Conservation (phyloP, 2,888 invertebrate genomes). For the Heliconius aoede region DNA sequence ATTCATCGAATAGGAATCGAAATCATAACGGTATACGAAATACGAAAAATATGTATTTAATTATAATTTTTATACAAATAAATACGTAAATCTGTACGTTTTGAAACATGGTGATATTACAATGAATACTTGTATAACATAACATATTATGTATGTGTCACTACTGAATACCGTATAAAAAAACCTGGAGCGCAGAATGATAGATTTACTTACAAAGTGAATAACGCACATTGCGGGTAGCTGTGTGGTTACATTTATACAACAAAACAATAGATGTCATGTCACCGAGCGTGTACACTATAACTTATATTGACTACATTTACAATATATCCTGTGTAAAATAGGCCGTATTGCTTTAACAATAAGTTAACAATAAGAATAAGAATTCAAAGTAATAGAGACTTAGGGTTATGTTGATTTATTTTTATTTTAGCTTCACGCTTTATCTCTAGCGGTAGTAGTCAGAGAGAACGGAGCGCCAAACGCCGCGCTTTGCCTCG, state of each 20-base stretch:
- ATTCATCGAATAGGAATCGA: too few relatives aligned
- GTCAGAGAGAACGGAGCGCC: too few relatives aligned
- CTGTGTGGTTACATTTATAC: constrained; percentile 51
- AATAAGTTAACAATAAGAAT: constrained; percentile 29
- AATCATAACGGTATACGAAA: too few relatives aligned
- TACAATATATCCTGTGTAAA: constrained; percentile 29
- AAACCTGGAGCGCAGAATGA: background rate
- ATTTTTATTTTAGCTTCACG: too few relatives aligned
- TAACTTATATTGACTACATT: constrained; percentile 44
- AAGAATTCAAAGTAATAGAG: constrained; percentile 29
- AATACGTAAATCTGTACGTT: background rate
- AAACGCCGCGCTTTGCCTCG: too few relatives aligned
- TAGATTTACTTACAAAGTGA: constrained; percentile 44
- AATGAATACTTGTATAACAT: too few relatives aligned
- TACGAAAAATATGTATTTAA: too few relatives aligned
- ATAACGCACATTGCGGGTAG: constrained; percentile 53
- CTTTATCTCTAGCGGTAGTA: too few relatives aligned
- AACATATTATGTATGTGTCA: too few relatives aligned
- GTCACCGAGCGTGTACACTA: constrained; percentile 54
- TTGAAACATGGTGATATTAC: too few relatives aligned
- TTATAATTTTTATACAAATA: background rate
- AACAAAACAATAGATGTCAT: constrained; percentile 57
- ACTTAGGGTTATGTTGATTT: constrained; percentile 44
- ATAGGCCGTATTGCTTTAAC: constrained; percentile 41
- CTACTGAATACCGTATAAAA: background rate